These are phyloP conservation scores for Pseudopleuronectes americanus DNA, from an alignment of 2,797 vertebrate genomes.

Conservation along the genomic window DNA sequence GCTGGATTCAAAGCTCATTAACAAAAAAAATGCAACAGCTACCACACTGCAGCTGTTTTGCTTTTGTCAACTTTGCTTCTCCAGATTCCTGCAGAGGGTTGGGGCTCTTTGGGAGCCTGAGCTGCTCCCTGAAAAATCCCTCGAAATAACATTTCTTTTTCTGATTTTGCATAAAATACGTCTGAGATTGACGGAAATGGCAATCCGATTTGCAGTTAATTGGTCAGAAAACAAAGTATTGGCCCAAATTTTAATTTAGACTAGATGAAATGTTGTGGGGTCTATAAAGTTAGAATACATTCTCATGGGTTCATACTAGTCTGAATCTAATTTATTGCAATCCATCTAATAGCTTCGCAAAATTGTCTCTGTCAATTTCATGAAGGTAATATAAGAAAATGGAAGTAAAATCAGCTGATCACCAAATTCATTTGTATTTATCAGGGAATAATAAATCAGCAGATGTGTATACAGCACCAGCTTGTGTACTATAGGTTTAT, in stretches of 20 bases:
- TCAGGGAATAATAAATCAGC: no score
- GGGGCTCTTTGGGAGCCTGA: constrained; percentile 15
- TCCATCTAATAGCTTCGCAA: no score
- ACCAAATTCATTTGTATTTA: no score
- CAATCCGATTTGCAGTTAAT: neutral
- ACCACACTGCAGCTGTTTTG: constrained; percentile 4
- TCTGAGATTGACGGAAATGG: neutral
- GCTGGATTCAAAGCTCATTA: constrained; percentile 44
- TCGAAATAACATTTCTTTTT: neutral
- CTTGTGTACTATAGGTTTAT: no score
- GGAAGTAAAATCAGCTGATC: no score
- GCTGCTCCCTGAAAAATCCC: constrained; percentile 11
- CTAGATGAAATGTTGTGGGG: no score
- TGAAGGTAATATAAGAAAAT: no score
- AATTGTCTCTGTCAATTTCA: no score
- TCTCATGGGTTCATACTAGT: neutral
- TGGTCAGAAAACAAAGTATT: neutral
- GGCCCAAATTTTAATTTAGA: no score
- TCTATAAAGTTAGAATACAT: neutral
- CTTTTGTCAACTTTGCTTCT: constrained; percentile 27
- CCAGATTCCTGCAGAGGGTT: neutral
- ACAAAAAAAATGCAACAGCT: constrained; percentile 13
- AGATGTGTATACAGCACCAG: no score
- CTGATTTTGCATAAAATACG: neutral
- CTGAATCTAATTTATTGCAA: no score